Conservation (phyloP, 2,113 vertebrate species). For the Hassar affinis region DNA sequence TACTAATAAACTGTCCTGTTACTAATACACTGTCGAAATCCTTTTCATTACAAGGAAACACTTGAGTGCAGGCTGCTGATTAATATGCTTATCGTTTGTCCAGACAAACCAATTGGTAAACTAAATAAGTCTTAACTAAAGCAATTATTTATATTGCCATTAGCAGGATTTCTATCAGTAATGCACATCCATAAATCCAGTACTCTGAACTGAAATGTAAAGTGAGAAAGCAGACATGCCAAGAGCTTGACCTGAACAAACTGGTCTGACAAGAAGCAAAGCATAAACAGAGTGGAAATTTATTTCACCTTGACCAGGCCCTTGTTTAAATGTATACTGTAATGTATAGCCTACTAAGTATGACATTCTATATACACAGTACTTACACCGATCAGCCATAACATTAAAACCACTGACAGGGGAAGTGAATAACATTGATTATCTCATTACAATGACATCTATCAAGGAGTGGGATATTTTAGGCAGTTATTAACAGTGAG, state of each 20-base stretch:
- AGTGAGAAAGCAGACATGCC: neutral
- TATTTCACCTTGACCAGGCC: neutral
- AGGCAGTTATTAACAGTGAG: too few relatives aligned
- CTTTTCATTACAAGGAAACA: slow-evolving; percentile 19
- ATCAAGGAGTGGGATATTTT: too few relatives aligned
- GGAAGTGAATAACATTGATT: too few relatives aligned
- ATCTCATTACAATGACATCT: too few relatives aligned
- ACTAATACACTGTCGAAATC: neutral
- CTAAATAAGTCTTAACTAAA: neutral
- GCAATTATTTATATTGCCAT: neutral
- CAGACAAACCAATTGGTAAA: neutral
- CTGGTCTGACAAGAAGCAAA: slow-evolving; percentile 10
- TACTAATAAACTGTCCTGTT: too few relatives aligned
- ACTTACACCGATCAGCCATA: too few relatives aligned
- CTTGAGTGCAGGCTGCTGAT: slow-evolving; percentile 19
- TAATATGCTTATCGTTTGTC: neutral
- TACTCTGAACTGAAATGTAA: slow-evolving; percentile 23
- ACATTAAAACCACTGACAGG: too few relatives aligned
- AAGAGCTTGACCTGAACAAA: neutral
- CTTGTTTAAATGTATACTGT: neutral
- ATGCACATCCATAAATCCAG: neutral
- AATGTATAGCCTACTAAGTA: neutral
- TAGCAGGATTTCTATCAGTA: neutral
- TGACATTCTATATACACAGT: too few relatives aligned
- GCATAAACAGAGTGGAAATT: neutral